Base-by-base conservation (phyloP, 2,888 invertebrate genomes). In the Sesia apiformis region DNA sequence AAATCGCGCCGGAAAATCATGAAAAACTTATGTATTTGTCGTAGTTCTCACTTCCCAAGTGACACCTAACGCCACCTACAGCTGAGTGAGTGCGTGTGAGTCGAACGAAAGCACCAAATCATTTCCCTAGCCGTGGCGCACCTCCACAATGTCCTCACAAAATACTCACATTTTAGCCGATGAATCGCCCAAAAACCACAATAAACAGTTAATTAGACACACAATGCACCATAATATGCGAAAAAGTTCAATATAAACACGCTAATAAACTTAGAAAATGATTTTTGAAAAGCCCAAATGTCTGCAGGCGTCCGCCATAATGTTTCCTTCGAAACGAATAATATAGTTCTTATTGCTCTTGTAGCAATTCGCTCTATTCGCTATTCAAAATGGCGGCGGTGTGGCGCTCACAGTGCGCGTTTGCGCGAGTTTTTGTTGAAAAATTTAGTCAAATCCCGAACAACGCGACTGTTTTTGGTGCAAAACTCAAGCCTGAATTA, bases 241-340 rank as follows among this genome's bases (percentile, higher is more conserved):
- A 84, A 89, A 90, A 87, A 90, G 90, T 89, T 89, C 90, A 88
- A 84, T 89, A 90, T 80, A 88, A 89, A 89, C 87, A 76, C 89
- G 81, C 81, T 76, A 84, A 83, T 82, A 84, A 85, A 87, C 86
- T 87, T 87, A 89, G 84, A 90, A 90, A 90, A 90, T 76, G 90
- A 90, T 89, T 90, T 90, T 90, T 87, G 82, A 90, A 89, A 90
- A 90, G 89, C 90, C 84, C 90, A 78, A 89, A 81, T 86, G 82
- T 83, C 81, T 84, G 81, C 89, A 88, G 89, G 87, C 89, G 87
- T 87, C 90, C 88, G 90, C 90, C 90, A 90, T 90, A 85, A 89
- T 90, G 90, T 90, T 90, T 90, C 90, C 90, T 90, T 89, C 88
- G 89, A 84, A 89, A 89, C 89, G 89, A 90, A 89, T 90, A 89